phyloP scores from a whole-genome alignment of 2,797 vertebrate species.

The Odontamblyopus rebecca region DNA sequence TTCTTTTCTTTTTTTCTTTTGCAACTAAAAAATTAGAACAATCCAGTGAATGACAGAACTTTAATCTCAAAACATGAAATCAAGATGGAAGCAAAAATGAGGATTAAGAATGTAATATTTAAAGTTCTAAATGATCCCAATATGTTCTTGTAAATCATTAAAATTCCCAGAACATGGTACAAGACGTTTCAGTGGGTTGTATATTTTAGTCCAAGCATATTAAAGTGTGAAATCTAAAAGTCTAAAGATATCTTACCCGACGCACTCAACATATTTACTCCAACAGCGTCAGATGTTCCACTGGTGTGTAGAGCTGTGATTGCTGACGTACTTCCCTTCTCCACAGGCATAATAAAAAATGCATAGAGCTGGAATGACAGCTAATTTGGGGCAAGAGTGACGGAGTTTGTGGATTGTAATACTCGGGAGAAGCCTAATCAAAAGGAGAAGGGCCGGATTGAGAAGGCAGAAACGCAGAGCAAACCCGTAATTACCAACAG shows the following conservation, averaged over 20 bases:
- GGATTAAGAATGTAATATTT: no score
- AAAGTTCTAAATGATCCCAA: no score
- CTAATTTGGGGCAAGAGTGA: constrained; percentile 64
- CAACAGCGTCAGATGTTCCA: neutral
- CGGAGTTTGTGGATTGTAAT: constrained; percentile 64
- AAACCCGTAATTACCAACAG: constrained; percentile 75
- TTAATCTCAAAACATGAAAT: no score
- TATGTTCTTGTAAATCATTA: no score
- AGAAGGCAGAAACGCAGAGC: constrained; percentile 59
- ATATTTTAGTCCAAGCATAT: no score
- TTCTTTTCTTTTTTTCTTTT: no score
- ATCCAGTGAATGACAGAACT: no score
- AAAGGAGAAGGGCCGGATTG: constrained; percentile 61
- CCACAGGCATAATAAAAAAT: constrained; percentile 51
- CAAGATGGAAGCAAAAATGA: no score
- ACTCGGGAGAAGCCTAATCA: constrained; percentile 67
- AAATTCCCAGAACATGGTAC: no score
- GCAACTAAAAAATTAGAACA: no score
- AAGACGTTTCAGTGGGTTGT: no score
- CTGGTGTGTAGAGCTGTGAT: constrained; percentile 22
- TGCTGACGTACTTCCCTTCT: constrained; percentile 24
- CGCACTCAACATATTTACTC: constrained; percentile 12
- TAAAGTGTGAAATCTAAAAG: no score
- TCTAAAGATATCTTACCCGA: constrained; percentile 7
- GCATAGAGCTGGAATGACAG: constrained; percentile 55